A percentile compares a stretch with the other conserved stretches of the same genome.
Conservation (phyloP, 2,113 vertebrate genomes). For the Dissostichus mawsoni region DNA sequence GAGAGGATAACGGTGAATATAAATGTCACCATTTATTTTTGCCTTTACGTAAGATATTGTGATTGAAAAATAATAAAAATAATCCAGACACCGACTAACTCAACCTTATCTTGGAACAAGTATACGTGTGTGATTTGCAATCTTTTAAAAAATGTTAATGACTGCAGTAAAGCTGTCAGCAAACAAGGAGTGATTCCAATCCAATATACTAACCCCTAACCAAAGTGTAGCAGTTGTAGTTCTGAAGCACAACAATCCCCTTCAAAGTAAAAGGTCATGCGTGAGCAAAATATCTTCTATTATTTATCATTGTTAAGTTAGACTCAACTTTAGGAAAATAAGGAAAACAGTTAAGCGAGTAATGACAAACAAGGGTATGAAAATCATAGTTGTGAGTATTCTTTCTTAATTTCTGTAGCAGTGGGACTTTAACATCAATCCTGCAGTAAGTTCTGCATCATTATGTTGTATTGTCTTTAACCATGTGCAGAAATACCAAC, state of each 20-base stretch:
- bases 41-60: conserved; percentile 2
- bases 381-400: no score
- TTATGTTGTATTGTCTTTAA: neutral
- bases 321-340: neutral
- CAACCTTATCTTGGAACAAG: neutral
- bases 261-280: neutral
- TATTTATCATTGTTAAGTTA: neutral
- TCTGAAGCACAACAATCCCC: neutral
- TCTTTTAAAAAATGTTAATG: neutral
- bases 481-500: neutral
- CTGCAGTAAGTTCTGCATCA: neutral
- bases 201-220: neutral
- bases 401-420: no score
- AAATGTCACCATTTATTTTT: neutral
- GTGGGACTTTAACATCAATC: no score
- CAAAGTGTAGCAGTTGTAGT: neutral
- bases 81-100: neutral
- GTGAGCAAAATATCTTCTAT: neutral
- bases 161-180: neutral
- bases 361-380: no score
- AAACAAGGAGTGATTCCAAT: neutral
- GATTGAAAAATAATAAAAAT: neutral
- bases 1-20: neutral
- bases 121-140: neutral
- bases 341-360: no score